Conservation (phyloP, 2,113 vertebrate species). For the Jacana jacana region DNA sequence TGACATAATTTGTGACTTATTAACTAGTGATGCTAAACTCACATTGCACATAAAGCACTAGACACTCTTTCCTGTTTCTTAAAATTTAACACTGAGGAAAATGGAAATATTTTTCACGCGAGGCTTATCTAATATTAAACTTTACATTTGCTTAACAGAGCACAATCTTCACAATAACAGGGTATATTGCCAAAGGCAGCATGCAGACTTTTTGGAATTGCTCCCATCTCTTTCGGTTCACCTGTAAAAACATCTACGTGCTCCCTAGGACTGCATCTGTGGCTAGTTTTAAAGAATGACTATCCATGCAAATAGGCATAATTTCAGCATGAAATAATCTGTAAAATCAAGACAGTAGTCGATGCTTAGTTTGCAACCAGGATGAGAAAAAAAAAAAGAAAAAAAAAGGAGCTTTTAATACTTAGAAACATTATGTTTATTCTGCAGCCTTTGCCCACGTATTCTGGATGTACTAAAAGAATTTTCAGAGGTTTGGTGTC, state of each 20-base stretch:
- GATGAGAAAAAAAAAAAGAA: neutral
- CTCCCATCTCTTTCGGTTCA: constrained; percentile 87
- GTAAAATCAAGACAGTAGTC: constrained; percentile 74
- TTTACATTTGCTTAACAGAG: constrained; percentile 81
- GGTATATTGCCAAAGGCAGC: constrained; percentile 83
- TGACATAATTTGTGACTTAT: constrained; percentile 73
- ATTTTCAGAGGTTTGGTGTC: constrained; percentile 42
- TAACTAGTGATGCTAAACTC: constrained; percentile 66
- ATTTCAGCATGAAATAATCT: constrained; percentile 84
- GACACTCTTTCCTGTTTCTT: constrained; percentile 64
- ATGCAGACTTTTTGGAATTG: constrained; percentile 81
- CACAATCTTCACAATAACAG: constrained; percentile 85
- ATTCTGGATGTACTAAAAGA: constrained; percentile 23
- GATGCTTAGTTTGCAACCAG: constrained; percentile 60
- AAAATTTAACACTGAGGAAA: constrained; percentile 67
- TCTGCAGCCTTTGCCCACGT: constrained; percentile 10
- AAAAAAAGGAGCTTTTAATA: neutral
- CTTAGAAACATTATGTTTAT: constrained; percentile 1
- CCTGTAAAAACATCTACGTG: constrained; percentile 89
- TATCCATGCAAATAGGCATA: constrained; percentile 83
- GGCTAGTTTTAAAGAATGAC: constrained; percentile 85
- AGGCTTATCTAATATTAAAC: constrained; percentile 81
- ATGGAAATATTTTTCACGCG: constrained; percentile 72
- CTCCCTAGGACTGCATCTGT: constrained; percentile 85
- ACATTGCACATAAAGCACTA: constrained; percentile 31